These are phyloP conservation scores for Poeciliopsis prolifica DNA, from an alignment of 2,113 vertebrate genomes.

Conservation along the genomic window DNA sequence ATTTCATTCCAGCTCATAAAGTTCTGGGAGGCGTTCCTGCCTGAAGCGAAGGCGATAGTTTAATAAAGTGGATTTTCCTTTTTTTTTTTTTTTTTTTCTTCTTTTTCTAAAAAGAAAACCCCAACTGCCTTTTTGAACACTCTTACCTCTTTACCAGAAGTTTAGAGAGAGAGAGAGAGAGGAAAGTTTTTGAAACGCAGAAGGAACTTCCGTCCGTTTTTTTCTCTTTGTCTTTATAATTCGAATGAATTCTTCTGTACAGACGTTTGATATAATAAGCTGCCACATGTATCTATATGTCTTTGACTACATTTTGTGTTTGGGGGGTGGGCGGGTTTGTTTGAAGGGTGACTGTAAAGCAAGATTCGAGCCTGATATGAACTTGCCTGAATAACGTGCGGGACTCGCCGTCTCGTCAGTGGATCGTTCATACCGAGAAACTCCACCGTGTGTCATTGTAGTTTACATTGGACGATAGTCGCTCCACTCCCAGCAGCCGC, in stretches of 20 bases:
- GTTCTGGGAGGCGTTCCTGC: slow-evolving; percentile 97
- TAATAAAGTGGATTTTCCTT: slow-evolving; percentile 75
- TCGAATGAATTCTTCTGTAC: slow-evolving; percentile 51
- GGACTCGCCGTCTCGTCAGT: slow-evolving; percentile 15
- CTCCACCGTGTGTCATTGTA: slow-evolving; percentile 54
- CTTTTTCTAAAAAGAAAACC: background rate
- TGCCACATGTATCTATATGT: slow-evolving; percentile 34
- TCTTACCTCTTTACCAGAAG: slow-evolving; percentile 80
- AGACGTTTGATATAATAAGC: slow-evolving; percentile 58
- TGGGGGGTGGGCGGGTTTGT: background rate
- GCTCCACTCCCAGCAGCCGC: slow-evolving; percentile 54
- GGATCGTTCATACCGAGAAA: slow-evolving; percentile 47
- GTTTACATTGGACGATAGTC: slow-evolving; percentile 59
- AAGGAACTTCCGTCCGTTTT: slow-evolving; percentile 59
- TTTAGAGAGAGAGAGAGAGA: background rate
- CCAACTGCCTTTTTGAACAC: slow-evolving; percentile 82
- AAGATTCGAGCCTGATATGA: slow-evolving; percentile 23
- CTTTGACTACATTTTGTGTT: slow-evolving; percentile 31
- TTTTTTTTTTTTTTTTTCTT: background rate
- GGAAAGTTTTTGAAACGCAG: slow-evolving; percentile 57
- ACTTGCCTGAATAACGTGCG: slow-evolving; percentile 32
- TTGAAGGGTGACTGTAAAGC: slow-evolving; percentile 30
- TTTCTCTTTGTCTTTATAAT: slow-evolving; percentile 46
- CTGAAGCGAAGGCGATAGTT: slow-evolving; percentile 96
- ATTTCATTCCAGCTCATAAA: slow-evolving; percentile 86